Evolutionary conservation across 2,113 vertebrate species (phyloP).

Genomic region (Paradoxurus hermaphroditus): DNA sequence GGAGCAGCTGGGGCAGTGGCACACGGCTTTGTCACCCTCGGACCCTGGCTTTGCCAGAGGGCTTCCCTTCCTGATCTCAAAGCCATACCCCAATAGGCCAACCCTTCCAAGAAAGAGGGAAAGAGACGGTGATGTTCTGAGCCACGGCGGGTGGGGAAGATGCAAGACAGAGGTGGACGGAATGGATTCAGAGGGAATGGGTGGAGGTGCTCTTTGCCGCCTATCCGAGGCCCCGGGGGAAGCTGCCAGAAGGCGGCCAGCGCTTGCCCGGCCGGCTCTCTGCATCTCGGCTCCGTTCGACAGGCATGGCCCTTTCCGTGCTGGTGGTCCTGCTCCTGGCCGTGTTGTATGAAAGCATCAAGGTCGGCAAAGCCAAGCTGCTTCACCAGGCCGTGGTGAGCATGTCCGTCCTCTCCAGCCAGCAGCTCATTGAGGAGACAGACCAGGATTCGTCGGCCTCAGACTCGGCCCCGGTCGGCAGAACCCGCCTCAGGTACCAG

Average conservation of each 20-base stretch:
- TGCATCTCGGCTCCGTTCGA: background rate
- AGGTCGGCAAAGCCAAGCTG: slow-evolving; percentile 89
- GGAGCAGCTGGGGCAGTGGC: rapidly evolving
- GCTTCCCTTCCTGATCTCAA: background rate
- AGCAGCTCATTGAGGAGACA: slow-evolving; percentile 64
- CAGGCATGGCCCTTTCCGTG: slow-evolving; percentile 92
- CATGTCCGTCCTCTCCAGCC: slow-evolving; percentile 53
- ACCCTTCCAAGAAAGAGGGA: background rate
- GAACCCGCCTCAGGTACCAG: slow-evolving; percentile 52
- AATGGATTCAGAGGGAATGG: background rate
- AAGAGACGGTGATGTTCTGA: background rate
- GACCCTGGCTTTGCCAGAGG: background rate
- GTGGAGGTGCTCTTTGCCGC: background rate
- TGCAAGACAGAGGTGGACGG: background rate
- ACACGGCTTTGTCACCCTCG: background rate
- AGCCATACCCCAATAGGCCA: background rate
- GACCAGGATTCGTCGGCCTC: slow-evolving; percentile 44
- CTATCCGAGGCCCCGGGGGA: background rate
- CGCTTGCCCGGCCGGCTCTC: background rate
- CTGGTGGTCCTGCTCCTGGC: slow-evolving; percentile 90
- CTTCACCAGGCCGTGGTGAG: slow-evolving; percentile 55
- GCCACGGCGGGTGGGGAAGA: background rate
- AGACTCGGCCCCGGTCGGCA: background rate
- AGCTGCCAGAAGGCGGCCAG: background rate
- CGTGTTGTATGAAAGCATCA: slow-evolving; percentile 90